A percentile compares a stretch with the other conserved stretches of the same genome.
Evolutionary conservation across 2,888 invertebrate species (phyloP).

Genomic region (Eupithecia subfuscata): DNA sequence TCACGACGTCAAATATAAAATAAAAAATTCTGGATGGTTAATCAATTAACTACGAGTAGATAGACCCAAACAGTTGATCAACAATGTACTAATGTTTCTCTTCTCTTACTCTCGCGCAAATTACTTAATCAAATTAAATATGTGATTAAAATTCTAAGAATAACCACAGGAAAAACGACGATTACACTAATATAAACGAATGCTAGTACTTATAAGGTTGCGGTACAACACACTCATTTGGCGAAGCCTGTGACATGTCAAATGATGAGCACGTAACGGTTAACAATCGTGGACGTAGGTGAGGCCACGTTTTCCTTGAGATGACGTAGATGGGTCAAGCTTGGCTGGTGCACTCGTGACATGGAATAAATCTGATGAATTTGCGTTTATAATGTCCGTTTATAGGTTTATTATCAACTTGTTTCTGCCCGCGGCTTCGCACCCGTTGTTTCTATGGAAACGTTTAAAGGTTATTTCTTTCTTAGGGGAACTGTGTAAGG

Average conservation of each 20-base stretch:
- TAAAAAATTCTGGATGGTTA: too few relatives aligned
- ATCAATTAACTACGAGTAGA: too few relatives aligned
- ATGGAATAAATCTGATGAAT: neutral
- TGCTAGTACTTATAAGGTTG: neutral
- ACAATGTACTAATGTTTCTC: neutral
- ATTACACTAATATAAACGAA: neutral
- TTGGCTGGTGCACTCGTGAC: slow-evolving; percentile 9
- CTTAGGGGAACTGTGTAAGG: neutral
- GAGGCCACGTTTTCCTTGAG: slow-evolving; percentile 24
- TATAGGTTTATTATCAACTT: neutral
- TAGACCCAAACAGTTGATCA: too few relatives aligned
- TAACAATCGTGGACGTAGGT: slow-evolving; percentile 20
- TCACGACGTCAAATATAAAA: too few relatives aligned
- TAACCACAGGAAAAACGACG: neutral
- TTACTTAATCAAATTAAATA: neutral
- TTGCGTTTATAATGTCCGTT: neutral
- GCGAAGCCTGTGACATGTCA: slow-evolving; percentile 26
- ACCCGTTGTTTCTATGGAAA: neutral
- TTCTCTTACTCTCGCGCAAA: neutral
- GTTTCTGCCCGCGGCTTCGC: neutral
- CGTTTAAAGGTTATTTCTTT: neutral
- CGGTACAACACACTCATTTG: slow-evolving; percentile 6
- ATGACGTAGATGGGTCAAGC: slow-evolving; percentile 1
- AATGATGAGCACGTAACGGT: slow-evolving; percentile 15
- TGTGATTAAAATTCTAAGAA: neutral